Evolutionary conservation across 2,113 vertebrate genomes (phyloP).

Genomic region (Dasypus novemcinctus): DNA sequence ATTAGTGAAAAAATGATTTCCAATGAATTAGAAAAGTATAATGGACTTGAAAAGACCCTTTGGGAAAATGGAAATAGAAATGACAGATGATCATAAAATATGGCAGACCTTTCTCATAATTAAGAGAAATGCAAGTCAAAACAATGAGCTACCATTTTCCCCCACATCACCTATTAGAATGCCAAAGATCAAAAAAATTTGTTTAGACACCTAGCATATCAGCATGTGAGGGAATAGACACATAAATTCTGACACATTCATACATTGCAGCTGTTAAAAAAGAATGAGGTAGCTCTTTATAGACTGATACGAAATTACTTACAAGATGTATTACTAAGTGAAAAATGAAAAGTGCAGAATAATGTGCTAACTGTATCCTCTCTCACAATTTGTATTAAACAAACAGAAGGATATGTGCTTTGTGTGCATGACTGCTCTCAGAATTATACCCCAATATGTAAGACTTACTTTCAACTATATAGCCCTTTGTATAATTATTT

Average conservation of each 20-base stretch:
- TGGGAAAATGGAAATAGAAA: neutral
- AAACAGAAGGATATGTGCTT: neutral
- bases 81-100: neutral
- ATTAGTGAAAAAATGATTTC: conserved; percentile 7
- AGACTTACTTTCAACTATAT: conserved; percentile 39
- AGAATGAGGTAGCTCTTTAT: conserved; percentile 34
- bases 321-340: conserved; percentile 34
- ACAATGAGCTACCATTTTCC: neutral
- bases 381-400: conserved; percentile 37
- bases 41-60: neutral
- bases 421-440: conserved; percentile 26
- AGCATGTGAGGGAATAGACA: neutral
- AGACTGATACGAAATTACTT: conserved; percentile 42
- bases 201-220: neutral
- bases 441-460: neutral
- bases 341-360: conserved; percentile 1
- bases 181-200: neutral
- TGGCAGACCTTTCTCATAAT: neutral
- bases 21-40: neutral
- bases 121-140: conserved; percentile 45
- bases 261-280: conserved; percentile 34
- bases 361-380: neutral
- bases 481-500: neutral
- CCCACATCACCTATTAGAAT: neutral
- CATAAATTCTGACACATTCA: conserved; percentile 24